Evolutionary conservation across 2,113 vertebrate genomes (phyloP).

Genomic region (Cryptotis parvus): DNA sequence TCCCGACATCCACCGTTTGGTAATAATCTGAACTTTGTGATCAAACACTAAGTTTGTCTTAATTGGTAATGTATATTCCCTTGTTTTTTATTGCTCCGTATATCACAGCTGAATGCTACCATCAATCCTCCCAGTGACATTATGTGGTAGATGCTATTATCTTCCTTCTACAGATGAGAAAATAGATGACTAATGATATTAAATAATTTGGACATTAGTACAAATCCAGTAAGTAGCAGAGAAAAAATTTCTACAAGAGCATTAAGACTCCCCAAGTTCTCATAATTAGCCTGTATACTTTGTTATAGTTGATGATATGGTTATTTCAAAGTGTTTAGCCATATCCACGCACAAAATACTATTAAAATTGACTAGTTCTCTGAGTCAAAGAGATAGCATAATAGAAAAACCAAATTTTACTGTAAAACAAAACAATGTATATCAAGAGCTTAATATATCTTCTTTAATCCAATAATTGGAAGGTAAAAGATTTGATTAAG

Average conservation of each 20-base stretch:
- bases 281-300: not conserved
- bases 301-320: not conserved
- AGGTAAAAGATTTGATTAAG: not conserved
- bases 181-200: not conserved
- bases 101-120: too few species aligned
- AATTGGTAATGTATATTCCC: too few species aligned
- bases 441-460: constrained; percentile 20
- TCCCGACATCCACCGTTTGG: too few species aligned
- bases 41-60: too few species aligned
- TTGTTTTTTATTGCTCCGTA: too few species aligned
- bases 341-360: constrained; percentile 24
- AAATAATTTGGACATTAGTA: not conserved
- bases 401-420: constrained; percentile 55
- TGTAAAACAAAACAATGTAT: constrained; percentile 6
- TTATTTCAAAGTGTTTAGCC: constrained; percentile 37
- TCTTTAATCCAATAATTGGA: constrained; percentile 27
- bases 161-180: constrained; percentile 45
- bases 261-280: not conserved
- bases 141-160: not conserved
- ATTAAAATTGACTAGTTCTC: constrained; percentile 41
- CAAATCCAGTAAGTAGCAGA: not conserved
- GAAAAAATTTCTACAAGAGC: not conserved
- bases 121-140: not conserved
- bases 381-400: constrained; percentile 38
- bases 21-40: too few species aligned